Evolutionary conservation across 2,113 vertebrate species (phyloP), one percentile per base, ranked within the genome.

Genomic region (Bombycilla garrulus): DNA sequence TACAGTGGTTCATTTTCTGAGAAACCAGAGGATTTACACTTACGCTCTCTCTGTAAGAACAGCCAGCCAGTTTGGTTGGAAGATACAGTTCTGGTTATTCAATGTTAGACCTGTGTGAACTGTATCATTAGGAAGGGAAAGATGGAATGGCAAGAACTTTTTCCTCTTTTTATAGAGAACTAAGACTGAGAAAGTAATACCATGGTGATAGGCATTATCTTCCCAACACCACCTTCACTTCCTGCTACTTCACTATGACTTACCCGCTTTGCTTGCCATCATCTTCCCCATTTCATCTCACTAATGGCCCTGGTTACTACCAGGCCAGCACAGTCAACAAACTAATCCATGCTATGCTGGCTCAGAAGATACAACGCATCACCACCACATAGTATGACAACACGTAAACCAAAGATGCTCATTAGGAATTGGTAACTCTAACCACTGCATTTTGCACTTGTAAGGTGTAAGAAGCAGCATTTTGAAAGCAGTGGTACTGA

Each of bases 401-500:
- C 95, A 96, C 35, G 31, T 94, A 98, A 97, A 98, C 94, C 96
- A 93, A 97, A 97, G 90, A 88, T 86, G 93, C 88, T 96, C 64
- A 74, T 91, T 96, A 96, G 97, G 97, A 97, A 96, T 85, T 0
- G 50, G 86, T 90, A 94, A 97, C 91, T 93, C 74, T 94, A 97
- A 97, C 97, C 98, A 98, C 98, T 98, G 98, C 96, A 44, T 79
- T 94, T 96, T 97, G 97, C 93, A 96, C 88, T 97, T 96, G 57
- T 95, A 97, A 97, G 97, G 95, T 98, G 92, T 98, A 97, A 93
- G 94, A 97, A 98, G 98, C 98, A 97, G 98, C 98, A 97, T 97
- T 97, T 92, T 96, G 93, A 97, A 98, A 98, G 98, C 98, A 98
- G 98, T 98, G 98, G 98, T 96, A 91, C 94, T 93, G 96, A 97